Conservation (phyloP, 1,140 invertebrate species). For the Monochamus saltuarius region DNA sequence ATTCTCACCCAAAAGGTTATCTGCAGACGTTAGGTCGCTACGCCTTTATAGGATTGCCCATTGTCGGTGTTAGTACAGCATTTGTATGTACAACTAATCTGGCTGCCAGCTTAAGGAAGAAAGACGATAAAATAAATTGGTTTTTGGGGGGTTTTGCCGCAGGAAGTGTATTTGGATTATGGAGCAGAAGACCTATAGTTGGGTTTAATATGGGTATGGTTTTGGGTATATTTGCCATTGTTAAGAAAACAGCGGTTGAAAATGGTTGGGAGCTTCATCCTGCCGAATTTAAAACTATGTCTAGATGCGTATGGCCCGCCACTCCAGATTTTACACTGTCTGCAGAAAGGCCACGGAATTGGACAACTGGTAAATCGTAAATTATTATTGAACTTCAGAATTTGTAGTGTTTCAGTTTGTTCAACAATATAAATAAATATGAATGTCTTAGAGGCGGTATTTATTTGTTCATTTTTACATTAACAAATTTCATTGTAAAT, state of each 20-base stretch:
- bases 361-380: slow-evolving; percentile 36
- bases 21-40: slow-evolving; percentile 53
- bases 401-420: no score
- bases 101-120: slow-evolving; percentile 60
- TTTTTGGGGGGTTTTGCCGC: slow-evolving; percentile 60
- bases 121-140: slow-evolving; percentile 66
- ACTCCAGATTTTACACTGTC: slow-evolving; percentile 51
- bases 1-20: slow-evolving; percentile 60
- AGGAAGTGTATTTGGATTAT: slow-evolving; percentile 61
- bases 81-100: slow-evolving; percentile 64
- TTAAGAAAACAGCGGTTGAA: slow-evolving; percentile 60
- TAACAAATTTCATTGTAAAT: slow-evolving; percentile 1
- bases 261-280: slow-evolving; percentile 58
- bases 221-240: slow-evolving; percentile 55
- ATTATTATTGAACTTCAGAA: no score
- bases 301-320: slow-evolving; percentile 35
- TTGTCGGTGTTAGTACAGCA: slow-evolving; percentile 63
- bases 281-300: slow-evolving; percentile 18
- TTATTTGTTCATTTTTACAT: background rate
- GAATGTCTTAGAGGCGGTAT: background rate
- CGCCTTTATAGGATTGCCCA: slow-evolving; percentile 59
- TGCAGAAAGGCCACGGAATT: slow-evolving; percentile 42
- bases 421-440: no score
- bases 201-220: slow-evolving; percentile 38
- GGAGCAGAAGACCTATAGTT: slow-evolving; percentile 51